phyloP scores from a whole-genome alignment of 2,797 vertebrate species.

The Amniataba percoides region DNA sequence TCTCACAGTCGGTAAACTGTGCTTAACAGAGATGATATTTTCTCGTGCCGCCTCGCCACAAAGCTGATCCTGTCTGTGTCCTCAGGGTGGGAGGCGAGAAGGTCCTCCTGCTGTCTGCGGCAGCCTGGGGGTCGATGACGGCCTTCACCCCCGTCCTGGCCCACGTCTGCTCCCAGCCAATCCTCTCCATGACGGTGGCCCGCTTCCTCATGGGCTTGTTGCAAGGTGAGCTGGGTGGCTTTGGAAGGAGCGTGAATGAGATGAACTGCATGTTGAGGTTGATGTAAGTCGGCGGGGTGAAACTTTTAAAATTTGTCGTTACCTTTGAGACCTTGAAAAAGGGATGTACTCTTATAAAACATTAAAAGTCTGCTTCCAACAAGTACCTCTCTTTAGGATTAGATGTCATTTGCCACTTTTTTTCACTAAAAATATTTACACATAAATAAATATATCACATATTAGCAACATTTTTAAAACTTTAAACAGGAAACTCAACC shows the following conservation, averaged over 20 bases:
- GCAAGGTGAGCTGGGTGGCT: constrained; percentile 88
- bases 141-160: constrained; percentile 90
- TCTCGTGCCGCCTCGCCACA: no score
- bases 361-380: constrained; percentile 3
- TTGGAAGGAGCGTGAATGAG: background rate
- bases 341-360: background rate
- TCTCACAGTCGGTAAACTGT: background rate
- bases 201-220: constrained; percentile 94
- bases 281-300: background rate
- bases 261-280: constrained; percentile 1
- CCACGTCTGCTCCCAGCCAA: constrained; percentile 89
- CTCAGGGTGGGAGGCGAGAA: constrained; percentile 96
- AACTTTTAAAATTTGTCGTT: background rate
- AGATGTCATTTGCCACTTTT: background rate
- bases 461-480: background rate
- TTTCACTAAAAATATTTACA: no score
- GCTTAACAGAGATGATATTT: background rate
- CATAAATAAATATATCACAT: no score
- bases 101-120: constrained; percentile 92
- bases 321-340: no score
- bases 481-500: background rate
- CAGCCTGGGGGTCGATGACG: constrained; percentile 93
- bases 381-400: background rate
- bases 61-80: background rate
- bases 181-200: constrained; percentile 90